These are phyloP conservation scores for Phycodurus eques DNA, from an alignment of 2,113 vertebrate genomes.

Conservation along the genomic window DNA sequence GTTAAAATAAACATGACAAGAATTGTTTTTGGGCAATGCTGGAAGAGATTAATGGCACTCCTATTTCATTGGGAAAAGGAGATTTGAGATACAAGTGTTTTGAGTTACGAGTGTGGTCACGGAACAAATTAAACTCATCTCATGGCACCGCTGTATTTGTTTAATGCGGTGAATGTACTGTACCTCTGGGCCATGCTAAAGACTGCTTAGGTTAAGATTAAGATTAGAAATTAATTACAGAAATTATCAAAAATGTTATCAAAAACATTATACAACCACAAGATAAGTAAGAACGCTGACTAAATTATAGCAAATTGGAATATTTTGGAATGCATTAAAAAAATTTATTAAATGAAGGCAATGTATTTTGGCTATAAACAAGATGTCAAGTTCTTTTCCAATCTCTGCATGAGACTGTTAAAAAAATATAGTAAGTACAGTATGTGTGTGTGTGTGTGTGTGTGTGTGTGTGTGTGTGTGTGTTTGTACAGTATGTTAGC, in stretches of 20 bases:
- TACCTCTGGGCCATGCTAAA: too few relatives aligned
- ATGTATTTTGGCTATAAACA: not conserved
- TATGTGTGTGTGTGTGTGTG: not conserved
- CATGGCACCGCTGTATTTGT: too few relatives aligned
- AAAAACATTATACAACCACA: not conserved
- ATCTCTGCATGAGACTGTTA: not conserved
- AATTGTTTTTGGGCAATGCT: too few relatives aligned
- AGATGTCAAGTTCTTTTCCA: not conserved
- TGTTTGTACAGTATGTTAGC: slow-evolving; percentile 40
- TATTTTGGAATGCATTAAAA: not conserved
- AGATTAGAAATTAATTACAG: not conserved
- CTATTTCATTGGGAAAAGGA: too few relatives aligned
- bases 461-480: not conserved
- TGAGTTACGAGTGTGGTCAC: too few relatives aligned
- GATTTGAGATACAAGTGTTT: too few relatives aligned
- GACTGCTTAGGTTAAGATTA: too few relatives aligned
- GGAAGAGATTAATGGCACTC: too few relatives aligned
- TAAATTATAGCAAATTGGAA: not conserved
- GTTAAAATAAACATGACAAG: too few relatives aligned
- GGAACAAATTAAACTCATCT: too few relatives aligned
- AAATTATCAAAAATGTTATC: not conserved
- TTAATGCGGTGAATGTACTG: too few relatives aligned
- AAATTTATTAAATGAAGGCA: not conserved
- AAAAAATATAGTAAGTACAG: not conserved
- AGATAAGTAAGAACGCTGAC: not conserved